Percentiles rank a stretch among this genome's conserved stretches.
phyloP scores from a whole-genome alignment of 2,888 invertebrate species.

The Drosophila stalkeri region DNA sequence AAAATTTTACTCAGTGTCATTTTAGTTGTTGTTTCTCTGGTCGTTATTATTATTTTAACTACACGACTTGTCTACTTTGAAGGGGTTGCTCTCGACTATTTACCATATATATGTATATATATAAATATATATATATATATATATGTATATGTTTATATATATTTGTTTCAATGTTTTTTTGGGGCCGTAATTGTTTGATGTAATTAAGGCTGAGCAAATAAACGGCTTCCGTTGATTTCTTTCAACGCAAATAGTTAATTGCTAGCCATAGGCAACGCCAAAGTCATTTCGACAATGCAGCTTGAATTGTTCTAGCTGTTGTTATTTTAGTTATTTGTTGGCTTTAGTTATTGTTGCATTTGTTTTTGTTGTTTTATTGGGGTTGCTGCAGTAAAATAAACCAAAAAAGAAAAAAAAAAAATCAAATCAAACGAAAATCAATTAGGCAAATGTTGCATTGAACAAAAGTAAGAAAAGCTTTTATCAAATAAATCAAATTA shows the following conservation, averaged over 20 bases:
- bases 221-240: conserved; percentile 81
- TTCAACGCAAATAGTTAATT: conserved; percentile 80
- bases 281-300: conserved; percentile 57
- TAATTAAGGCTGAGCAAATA: conserved; percentile 80
- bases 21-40: conserved; percentile 44
- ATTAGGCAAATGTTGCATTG: conserved; percentile 10
- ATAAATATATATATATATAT: conserved; percentile 4
- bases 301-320: conserved; percentile 54
- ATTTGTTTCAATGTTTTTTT: conserved; percentile 29
- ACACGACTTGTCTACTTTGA: conserved; percentile 27
- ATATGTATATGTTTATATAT: conserved; percentile 31
- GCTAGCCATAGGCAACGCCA: conserved; percentile 64
- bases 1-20: conserved; percentile 40
- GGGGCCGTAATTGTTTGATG: conserved; percentile 74
- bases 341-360: conserved; percentile 28
- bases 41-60: conserved; percentile 38
- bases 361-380: background rate
- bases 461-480: background rate
- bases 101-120: conserved; percentile 1
- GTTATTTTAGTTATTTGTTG: conserved; percentile 28
- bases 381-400: conserved; percentile 11
- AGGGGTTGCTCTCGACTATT: conserved; percentile 45
- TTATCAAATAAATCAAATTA: background rate
- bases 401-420: conserved; percentile 36
- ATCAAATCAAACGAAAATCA: conserved; percentile 39